Evolutionary conservation across 2,888 invertebrate genomes (phyloP), one percentile per base, ranked within the genome.

Genomic region (Trimorus sp.): DNA sequence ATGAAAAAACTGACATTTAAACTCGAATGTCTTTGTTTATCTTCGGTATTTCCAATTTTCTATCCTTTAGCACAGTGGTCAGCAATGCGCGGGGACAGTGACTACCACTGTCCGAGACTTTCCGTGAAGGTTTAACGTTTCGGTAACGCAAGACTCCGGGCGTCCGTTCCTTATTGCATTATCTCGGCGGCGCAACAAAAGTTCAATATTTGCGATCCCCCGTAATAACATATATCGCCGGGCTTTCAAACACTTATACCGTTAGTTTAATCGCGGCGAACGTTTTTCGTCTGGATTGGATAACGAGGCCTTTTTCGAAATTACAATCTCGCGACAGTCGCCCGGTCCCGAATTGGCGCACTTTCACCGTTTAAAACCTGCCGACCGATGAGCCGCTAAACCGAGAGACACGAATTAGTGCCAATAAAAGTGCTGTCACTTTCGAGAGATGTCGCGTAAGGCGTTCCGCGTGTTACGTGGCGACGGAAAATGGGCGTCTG

Each of bases 321-420:
- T 82, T 73, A 53, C 66, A 77, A 82, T 74, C 76, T 73, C 56
- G 58, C 68, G 63, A 66, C 58, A 40, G 69, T 75, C 60, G 62
- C 73, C 68, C 16, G 48, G 71, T 79, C 79, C 73, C 73, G 73
- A 76, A 76, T 69, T 79, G 66, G 77, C 76, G 84, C 85, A 89
- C 90, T 90, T 90, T 90, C 90, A 89, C 90, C 89, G 85, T 89
- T 89, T 89, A 89, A 89, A 89, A 59, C 89, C 85, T 84, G 78
- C 74, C 79, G 85, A 84, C 82, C 85, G 63, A 49, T 38, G 49
- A 76, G 58, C 59, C 42, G 65, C 73, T 54, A 48, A 73, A 70
- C 49, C 56, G 53, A 77, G 14, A 62, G 66, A 15, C 70, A 56
- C 11, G 58, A 74, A 75, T 82, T 74, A 54, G 60, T 53, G 49